Evolutionary conservation across 2,797 vertebrate species (phyloP).

Genomic region (Oophaga sylvatica): DNA sequence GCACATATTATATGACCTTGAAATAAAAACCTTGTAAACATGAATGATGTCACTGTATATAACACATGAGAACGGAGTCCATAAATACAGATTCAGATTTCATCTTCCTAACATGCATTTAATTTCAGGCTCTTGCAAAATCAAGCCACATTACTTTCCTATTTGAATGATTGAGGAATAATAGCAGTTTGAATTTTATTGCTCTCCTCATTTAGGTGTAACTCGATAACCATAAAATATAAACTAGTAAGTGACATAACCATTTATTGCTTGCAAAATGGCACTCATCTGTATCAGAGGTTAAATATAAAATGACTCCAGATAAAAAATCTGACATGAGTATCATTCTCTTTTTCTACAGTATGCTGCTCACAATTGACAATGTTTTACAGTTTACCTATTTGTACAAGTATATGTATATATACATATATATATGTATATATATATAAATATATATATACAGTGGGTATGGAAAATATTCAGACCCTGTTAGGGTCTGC

Average conservation of each 20-base stretch:
- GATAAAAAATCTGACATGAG: constrained; percentile 9
- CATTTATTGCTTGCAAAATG: constrained; percentile 29
- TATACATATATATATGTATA: too few relatives aligned
- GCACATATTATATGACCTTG: background rate
- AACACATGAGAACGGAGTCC: background rate
- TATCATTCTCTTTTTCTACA: constrained; percentile 11
- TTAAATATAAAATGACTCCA: constrained; percentile 32
- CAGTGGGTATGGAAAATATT: too few relatives aligned
- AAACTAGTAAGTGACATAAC: constrained; percentile 32
- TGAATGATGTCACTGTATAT: background rate
- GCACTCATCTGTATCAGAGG: constrained; percentile 31
- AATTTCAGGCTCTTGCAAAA: constrained; percentile 27
- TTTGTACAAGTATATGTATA: too few relatives aligned
- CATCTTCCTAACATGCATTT: background rate
- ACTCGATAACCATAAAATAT: constrained; percentile 25
- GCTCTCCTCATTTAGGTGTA: constrained; percentile 21
- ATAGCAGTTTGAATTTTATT: constrained; percentile 32
- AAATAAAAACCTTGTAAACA: background rate
- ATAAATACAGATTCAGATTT: constrained; percentile 32
- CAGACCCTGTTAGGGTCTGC: too few relatives aligned
- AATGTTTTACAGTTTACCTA: too few relatives aligned
- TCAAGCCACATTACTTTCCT: constrained; percentile 18
- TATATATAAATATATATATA: too few relatives aligned
- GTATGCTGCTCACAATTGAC: background rate
- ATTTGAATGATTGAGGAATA: constrained; percentile 32